Evolutionary conservation across 2,888 invertebrate species (phyloP).

Genomic region (Troglohyphantes excavatus): DNA sequence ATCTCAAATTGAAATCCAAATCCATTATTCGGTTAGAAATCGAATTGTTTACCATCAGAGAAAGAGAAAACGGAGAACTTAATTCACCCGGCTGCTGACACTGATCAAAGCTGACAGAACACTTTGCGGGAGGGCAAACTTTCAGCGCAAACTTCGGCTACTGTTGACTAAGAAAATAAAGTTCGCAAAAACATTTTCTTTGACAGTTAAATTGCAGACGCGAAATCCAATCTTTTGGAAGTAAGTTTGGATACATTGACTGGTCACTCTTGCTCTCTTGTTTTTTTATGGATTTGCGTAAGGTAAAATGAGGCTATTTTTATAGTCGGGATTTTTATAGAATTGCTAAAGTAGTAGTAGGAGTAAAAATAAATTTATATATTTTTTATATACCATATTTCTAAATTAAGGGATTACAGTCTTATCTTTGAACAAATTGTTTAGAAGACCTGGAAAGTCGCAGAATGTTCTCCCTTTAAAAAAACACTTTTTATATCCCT

Average conservation of each 20-base stretch:
- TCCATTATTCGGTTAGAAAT: not conserved
- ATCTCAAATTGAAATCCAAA: not conserved
- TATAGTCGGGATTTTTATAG: too few relatives aligned
- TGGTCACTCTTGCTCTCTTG: too few relatives aligned
- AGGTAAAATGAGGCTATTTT: too few relatives aligned
- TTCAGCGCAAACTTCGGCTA: conserved; percentile 16
- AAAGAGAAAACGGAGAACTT: not conserved
- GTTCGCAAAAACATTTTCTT: not conserved
- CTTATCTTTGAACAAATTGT: too few relatives aligned
- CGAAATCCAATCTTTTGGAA: not conserved
- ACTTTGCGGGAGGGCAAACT: conserved; percentile 30
- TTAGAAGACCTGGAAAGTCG: too few relatives aligned
- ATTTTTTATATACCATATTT: too few relatives aligned
- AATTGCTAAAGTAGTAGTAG: too few relatives aligned
- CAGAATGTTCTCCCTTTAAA: too few relatives aligned
- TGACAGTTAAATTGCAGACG: conserved; percentile 9
- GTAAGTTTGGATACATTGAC: not conserved
- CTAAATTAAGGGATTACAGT: too few relatives aligned
- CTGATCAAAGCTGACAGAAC: conserved; percentile 2
- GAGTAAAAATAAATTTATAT: too few relatives aligned
- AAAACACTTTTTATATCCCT: too few relatives aligned
- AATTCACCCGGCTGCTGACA: conserved; percentile 7
- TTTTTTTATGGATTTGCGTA: too few relatives aligned
- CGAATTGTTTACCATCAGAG: conserved; percentile 4
- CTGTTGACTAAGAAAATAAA: not conserved